These are phyloP conservation scores for Leucosticte australis DNA, from an alignment of 2,113 vertebrate species.

Conservation along the genomic window DNA sequence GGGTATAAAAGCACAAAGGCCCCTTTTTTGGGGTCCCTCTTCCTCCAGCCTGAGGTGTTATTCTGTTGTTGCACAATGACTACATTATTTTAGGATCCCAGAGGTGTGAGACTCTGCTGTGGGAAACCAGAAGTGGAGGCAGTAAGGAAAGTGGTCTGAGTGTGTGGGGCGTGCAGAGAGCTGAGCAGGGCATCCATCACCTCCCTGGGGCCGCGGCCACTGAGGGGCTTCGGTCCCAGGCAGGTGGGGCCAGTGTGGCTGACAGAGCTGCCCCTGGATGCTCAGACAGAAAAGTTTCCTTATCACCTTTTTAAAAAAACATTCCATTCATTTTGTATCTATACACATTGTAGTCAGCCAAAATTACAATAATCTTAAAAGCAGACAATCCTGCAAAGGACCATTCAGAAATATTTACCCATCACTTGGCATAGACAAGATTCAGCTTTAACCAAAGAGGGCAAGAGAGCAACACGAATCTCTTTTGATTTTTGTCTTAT, in stretches of 20 bases:
- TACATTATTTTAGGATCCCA: neutral
- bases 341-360: neutral
- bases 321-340: neutral
- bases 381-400: neutral
- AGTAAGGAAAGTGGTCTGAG: neutral
- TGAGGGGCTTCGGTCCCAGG: neutral
- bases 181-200: fast-evolving
- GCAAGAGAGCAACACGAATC: neutral
- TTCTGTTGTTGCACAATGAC: neutral
- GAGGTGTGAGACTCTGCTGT: neutral
- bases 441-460: neutral
- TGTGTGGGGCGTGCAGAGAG: neutral
- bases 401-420: neutral
- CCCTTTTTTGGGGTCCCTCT: neutral
- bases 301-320: neutral
- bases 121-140: neutral
- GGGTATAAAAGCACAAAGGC: neutral
- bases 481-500: neutral
- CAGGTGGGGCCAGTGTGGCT: too few species aligned
- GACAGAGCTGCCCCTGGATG: neutral
- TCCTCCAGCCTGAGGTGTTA: neutral
- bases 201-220: fast-evolving
- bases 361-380: neutral
- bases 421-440: neutral
- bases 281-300: neutral